Conservation (phyloP, 1,140 invertebrate genomes). For the Psilanteris sp. region DNA sequence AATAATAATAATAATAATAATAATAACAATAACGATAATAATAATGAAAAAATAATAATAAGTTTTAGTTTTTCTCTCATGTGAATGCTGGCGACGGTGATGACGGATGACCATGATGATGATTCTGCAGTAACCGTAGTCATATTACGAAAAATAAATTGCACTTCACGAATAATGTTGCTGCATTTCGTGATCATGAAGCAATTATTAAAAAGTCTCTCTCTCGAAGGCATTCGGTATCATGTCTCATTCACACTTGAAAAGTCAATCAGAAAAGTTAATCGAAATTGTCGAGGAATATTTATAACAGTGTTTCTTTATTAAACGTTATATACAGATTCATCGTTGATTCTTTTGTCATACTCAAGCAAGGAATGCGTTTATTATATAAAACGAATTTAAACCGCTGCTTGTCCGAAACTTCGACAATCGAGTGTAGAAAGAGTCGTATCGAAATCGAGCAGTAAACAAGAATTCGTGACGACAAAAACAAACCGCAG, state of each 20-base stretch:
- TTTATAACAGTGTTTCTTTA: conserved; percentile 26
- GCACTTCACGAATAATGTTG: conserved; percentile 23
- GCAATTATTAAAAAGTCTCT: conserved; percentile 1
- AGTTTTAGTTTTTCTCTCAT: conserved; percentile 14
- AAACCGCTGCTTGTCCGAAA: not conserved
- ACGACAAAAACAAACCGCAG: no score
- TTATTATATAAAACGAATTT: not conserved
- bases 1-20: conserved; percentile 14
- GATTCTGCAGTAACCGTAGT: conserved; percentile 25
- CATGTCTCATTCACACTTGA: conserved; percentile 31
- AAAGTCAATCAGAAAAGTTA: conserved; percentile 36
- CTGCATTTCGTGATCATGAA: conserved; percentile 5
- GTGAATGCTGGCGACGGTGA: conserved; percentile 25
- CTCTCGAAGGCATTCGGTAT: conserved; percentile 18
- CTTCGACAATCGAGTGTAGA: no score
- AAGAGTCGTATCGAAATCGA: no score
- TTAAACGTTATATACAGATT: conserved; percentile 42
- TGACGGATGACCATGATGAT: conserved; percentile 26
- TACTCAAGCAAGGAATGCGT: not conserved
- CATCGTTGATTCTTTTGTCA: conserved; percentile 13
- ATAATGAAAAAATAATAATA: conserved; percentile 27
- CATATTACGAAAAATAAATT: conserved; percentile 44
- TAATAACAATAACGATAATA: conserved; percentile 2
- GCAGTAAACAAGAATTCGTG: no score
- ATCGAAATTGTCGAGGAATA: conserved; percentile 28